Evolutionary conservation across 1,140 invertebrate genomes (phyloP), one percentile per base, ranked within the genome.

Genomic region (Drosophila navojoa): DNA sequence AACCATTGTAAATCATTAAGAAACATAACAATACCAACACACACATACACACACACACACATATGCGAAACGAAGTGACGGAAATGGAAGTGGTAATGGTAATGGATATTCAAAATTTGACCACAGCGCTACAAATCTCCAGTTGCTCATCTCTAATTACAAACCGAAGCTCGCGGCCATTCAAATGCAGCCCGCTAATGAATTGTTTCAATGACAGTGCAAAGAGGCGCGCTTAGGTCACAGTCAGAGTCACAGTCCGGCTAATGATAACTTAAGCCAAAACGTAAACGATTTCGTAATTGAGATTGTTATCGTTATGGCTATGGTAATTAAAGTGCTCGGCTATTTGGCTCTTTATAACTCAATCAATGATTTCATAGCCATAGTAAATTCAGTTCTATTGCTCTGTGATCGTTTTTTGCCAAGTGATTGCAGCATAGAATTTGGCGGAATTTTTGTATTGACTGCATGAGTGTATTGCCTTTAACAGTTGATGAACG

Each of bases 131-230:
- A 29, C 42, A 25, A 32, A 22, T 49, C 29, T 62, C 60, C 16
- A 40, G 53, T 58, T 54, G 44, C 61, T 71, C 69, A 58, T 82
- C 79, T 82, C 79, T 75, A 81, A 81, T 79, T 84, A 61, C 72
- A 76, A 71, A 63, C 71, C 53, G 29, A 63, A 57, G 66, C 71
- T 69, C 58, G 76, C 76, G 76, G 70, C 62, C 70, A 72, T 82
- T 76, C 67, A 72, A 57, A 67, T 66, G 71, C 80, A 72, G 67
- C 54, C 73, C 5, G 54, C 64, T 84, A 84, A 84, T 84, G 80
- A 76, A 76, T 79, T 70, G 42, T 54, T 66, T 85, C 72, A 84
- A 84, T 84, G 80, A 76, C 81, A 79, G 68, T 42, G 61, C 45
- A 16, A 19, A 47, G 32, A 10, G 53, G 27, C 15, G 29, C 10